phyloP scores from a whole-genome alignment of 2,113 vertebrate genomes.

The Chionis minor region DNA sequence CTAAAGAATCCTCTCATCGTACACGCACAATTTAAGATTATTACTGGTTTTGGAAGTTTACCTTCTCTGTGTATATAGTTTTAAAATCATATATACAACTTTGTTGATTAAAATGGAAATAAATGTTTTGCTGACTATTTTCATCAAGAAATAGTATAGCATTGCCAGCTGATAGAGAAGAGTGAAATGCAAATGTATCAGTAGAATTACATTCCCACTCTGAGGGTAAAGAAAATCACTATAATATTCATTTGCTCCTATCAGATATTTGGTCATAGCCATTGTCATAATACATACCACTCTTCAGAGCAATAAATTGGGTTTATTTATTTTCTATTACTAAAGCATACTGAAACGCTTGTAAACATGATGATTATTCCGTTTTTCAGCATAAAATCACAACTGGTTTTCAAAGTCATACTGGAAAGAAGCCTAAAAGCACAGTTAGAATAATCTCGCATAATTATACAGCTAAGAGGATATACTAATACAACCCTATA shows the following conservation, averaged over 20 bases:
- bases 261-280: background rate
- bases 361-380: background rate
- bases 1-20: background rate
- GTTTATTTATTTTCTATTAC: background rate
- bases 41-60: background rate
- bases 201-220: background rate
- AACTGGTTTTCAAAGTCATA: background rate
- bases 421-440: background rate
- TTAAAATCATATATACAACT: background rate
- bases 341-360: background rate
- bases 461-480: background rate
- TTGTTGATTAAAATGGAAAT: background rate
- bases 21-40: background rate
- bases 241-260: background rate
- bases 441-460: background rate
- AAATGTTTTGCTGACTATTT: background rate
- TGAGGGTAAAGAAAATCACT: background rate
- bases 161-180: background rate
- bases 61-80: background rate
- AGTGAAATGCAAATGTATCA: background rate
- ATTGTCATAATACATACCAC: background rate
- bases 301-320: background rate
- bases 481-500: background rate
- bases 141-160: background rate
- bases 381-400: background rate